phyloP scores from a whole-genome alignment of 2,888 invertebrate species.

The Hypsopygia costalis region DNA sequence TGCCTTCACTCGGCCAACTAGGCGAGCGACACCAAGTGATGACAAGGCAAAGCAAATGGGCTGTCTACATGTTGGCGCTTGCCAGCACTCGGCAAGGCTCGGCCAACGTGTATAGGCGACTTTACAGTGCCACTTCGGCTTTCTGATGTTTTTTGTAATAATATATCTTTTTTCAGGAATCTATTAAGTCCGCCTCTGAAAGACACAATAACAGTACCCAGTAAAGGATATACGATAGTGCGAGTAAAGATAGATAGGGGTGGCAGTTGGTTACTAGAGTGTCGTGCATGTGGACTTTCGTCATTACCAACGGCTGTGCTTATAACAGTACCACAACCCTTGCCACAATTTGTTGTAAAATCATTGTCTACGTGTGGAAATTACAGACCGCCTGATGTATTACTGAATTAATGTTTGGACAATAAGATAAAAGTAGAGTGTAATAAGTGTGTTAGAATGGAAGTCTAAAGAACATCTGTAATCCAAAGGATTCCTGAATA shows the following conservation, averaged over 20 bases:
- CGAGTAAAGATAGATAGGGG: conserved; percentile 77
- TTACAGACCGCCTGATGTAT: conserved; percentile 67
- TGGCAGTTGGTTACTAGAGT: conserved; percentile 74
- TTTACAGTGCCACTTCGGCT: no score
- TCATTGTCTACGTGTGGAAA: conserved; percentile 74
- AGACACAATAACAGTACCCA: conserved; percentile 83
- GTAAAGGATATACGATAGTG: conserved; percentile 81
- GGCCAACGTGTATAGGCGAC: no score
- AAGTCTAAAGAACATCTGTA: no score
- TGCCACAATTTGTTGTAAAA: conserved; percentile 63
- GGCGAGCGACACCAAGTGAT: no score
- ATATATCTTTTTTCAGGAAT: conserved; percentile 53
- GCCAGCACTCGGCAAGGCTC: no score
- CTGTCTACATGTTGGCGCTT: no score
- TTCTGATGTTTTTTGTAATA: not conserved
- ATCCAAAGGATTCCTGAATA: no score
- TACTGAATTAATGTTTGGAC: conserved; percentile 50
- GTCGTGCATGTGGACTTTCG: conserved; percentile 57
- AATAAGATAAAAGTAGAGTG: no score
- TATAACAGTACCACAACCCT: conserved; percentile 61
- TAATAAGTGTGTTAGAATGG: no score
- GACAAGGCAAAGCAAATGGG: no score
- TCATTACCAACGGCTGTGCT: conserved; percentile 68
- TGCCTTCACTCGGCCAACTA: no score
- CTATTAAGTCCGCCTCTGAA: conserved; percentile 75